Evolutionary conservation across 2,797 vertebrate species (phyloP).

Genomic region (Muscicapa comitata): DNA sequence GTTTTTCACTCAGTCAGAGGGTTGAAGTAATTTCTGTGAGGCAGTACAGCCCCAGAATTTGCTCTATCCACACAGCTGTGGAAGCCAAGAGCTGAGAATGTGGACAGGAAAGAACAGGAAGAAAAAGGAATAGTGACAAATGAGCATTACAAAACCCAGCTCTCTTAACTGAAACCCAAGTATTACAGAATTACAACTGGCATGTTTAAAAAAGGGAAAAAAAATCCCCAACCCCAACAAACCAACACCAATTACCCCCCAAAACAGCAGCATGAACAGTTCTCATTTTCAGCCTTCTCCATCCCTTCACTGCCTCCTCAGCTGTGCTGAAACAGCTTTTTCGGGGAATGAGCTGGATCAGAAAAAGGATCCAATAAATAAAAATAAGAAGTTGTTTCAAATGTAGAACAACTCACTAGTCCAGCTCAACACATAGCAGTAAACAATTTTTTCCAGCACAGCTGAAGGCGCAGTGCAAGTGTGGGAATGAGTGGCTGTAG

Average conservation of each 20-base stretch:
- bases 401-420: background rate
- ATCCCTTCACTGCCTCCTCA: background rate
- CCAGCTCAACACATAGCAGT: background rate
- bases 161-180: background rate
- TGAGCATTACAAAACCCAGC: background rate
- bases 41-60: background rate
- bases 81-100: background rate
- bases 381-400: background rate
- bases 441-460: background rate
- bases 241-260: fast-evolving
- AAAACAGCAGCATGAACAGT: background rate
- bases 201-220: background rate
- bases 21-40: background rate
- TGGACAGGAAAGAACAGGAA: background rate
- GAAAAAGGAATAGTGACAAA: background rate
- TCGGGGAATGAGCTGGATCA: background rate
- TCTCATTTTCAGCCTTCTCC: background rate
- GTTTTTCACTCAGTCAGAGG: background rate
- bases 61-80: background rate
- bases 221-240: background rate
- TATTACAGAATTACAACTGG: background rate
- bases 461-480: background rate
- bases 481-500: background rate
- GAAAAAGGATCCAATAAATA: background rate
- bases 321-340: background rate